Percentiles rank a stretch among this genome's conserved stretches.
These are phyloP conservation scores for Luffia ferchaultella DNA, from an alignment of 2,888 invertebrate genomes.

Conservation along the genomic window DNA sequence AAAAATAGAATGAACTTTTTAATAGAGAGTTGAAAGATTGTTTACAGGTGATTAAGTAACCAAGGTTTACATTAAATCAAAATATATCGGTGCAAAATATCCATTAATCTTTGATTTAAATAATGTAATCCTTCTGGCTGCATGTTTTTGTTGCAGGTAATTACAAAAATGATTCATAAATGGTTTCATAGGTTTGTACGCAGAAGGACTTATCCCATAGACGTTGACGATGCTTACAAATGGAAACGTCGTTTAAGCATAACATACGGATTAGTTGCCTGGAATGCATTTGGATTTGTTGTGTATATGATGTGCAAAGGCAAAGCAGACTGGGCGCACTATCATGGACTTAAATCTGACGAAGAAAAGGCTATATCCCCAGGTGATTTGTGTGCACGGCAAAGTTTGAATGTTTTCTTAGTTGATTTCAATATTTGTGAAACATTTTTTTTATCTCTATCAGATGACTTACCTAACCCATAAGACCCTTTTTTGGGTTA, in stretches of 20 bases:
- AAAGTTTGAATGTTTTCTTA: too few species aligned
- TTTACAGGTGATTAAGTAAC: too few species aligned
- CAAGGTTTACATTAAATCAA: too few species aligned
- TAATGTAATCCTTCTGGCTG: too few species aligned
- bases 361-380: conserved; percentile 65
- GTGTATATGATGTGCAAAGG: conserved; percentile 66
- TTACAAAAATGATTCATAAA: conserved; percentile 31
- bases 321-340: conserved; percentile 73
- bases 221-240: conserved; percentile 50
- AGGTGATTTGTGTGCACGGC: conserved; percentile 50
- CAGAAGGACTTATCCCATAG: conserved; percentile 46
- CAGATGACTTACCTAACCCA: too few species aligned
- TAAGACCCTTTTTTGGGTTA: too few species aligned
- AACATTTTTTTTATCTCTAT: too few species aligned
- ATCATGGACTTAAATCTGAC: conserved; percentile 69
- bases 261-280: conserved; percentile 70
- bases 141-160: not conserved
- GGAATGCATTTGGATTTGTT: conserved; percentile 76
- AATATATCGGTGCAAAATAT: too few species aligned
- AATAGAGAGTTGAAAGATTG: too few species aligned
- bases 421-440: conserved; percentile 9
- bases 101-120: too few species aligned
- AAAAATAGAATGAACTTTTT: too few species aligned
- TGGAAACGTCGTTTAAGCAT: conserved; percentile 72
- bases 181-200: conserved; percentile 53